Conservation (phyloP, 2,888 invertebrate species). For the Dasysyrphus albostriatus region DNA sequence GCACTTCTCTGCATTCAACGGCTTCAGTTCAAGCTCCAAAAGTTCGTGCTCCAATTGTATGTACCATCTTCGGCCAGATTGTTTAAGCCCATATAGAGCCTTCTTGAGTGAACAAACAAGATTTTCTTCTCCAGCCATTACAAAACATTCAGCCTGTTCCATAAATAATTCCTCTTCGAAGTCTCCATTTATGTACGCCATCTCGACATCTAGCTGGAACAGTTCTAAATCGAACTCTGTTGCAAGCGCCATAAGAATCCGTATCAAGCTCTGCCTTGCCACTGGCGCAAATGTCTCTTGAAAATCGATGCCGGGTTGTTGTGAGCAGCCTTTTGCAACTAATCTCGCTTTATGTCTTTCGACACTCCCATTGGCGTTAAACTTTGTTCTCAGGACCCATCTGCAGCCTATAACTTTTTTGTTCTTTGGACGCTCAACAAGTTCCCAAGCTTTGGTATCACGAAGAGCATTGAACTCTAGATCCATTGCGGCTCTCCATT, state of each 20-base stretch:
- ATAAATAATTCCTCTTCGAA: slow-evolving; percentile 46
- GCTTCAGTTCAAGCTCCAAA: neutral
- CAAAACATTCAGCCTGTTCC: slow-evolving; percentile 30
- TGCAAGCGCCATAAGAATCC: slow-evolving; percentile 1
- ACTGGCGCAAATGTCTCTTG: slow-evolving; percentile 62
- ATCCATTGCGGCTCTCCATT: slow-evolving; percentile 22
- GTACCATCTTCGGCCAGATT: slow-evolving; percentile 61
- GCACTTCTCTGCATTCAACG: neutral
- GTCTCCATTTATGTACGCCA: slow-evolving; percentile 61
- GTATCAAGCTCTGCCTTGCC: slow-evolving; percentile 48
- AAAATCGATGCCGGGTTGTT: slow-evolving; percentile 49
- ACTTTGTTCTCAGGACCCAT: slow-evolving; percentile 59
- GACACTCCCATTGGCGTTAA: slow-evolving; percentile 39
- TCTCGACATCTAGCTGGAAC: slow-evolving; percentile 31
- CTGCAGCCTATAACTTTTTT: slow-evolving; percentile 32
- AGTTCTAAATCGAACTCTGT: slow-evolving; percentile 9
- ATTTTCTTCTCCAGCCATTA: slow-evolving; percentile 14
- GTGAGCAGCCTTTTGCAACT: slow-evolving; percentile 62
- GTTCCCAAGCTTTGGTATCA: slow-evolving; percentile 42
- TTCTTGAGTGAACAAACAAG: slow-evolving; percentile 48
- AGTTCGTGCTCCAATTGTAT: slow-evolving; percentile 1
- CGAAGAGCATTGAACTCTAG: slow-evolving; percentile 16
- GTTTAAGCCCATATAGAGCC: slow-evolving; percentile 60
- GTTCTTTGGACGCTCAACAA: slow-evolving; percentile 49
- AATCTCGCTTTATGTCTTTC: slow-evolving; percentile 37